Percentiles rank a stretch among this genome's conserved stretches.
phyloP scores from a whole-genome alignment of 2,113 vertebrate genomes.

The Puma concolor region DNA sequence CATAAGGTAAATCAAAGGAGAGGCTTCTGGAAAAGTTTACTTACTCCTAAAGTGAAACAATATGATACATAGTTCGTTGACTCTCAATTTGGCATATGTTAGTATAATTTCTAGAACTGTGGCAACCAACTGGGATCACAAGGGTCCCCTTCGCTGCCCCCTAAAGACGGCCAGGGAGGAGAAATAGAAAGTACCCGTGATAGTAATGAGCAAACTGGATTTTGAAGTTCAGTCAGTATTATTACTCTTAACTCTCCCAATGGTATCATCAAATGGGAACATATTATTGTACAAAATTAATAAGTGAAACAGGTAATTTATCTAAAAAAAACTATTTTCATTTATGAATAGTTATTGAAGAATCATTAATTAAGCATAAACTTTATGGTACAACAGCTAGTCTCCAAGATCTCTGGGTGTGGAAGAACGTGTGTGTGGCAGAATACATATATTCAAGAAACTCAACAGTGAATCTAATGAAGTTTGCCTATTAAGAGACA shows the following conservation, averaged over 20 bases:
- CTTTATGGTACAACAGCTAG: neutral
- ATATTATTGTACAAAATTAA: neutral
- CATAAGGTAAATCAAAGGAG: neutral
- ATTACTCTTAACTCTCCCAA: neutral
- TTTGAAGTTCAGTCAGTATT: neutral
- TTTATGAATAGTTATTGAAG: neutral
- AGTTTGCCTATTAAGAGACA: neutral
- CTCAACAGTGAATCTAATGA: neutral
- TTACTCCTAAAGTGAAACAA: neutral
- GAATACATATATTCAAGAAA: neutral
- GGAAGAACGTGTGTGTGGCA: neutral
- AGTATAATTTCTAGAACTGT: neutral
- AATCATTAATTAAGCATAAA: constrained; percentile 11
- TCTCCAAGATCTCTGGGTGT: neutral
- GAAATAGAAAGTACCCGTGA: neutral
- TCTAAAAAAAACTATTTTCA: neutral
- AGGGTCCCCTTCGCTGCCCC: fast-evolving
- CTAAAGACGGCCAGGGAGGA: neutral
- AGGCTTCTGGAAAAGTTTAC: neutral
- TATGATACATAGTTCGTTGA: neutral
- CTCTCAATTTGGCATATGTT: neutral
- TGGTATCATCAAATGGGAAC: neutral
- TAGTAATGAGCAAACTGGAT: neutral
- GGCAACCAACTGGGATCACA: neutral
- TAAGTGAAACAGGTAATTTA: neutral